These are phyloP conservation scores for Siniperca undulata DNA, from an alignment of 2,797 vertebrate genomes.

Conservation along the genomic window DNA sequence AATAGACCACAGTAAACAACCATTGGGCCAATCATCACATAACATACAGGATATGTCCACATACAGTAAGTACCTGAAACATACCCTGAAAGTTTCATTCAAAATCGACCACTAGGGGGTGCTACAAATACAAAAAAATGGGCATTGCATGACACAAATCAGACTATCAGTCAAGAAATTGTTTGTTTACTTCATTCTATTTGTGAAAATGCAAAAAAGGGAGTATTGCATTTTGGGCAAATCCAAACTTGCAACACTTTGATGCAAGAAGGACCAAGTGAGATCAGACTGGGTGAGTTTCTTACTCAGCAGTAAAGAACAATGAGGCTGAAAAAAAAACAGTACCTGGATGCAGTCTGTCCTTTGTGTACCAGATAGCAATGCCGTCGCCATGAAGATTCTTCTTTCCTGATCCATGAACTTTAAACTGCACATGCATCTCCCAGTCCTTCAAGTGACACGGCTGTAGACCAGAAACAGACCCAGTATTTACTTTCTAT, in stretches of 20 bases:
- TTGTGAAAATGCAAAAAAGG: too few species aligned
- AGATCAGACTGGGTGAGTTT: background rate
- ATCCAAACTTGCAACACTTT: slow-evolving; percentile 13
- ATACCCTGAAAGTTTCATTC: too few species aligned
- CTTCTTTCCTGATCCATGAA: slow-evolving; percentile 96
- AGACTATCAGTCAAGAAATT: too few species aligned
- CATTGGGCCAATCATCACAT: too few species aligned
- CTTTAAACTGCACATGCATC: slow-evolving; percentile 95
- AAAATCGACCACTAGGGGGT: too few species aligned
- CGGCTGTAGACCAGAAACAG: slow-evolving; percentile 83
- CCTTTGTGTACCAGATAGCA: slow-evolving; percentile 96
- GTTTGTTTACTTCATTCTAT: too few species aligned
- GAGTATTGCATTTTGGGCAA: background rate
- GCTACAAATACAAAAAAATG: too few species aligned
- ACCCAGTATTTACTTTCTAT: background rate
- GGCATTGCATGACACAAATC: too few species aligned
- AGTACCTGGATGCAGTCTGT: slow-evolving; percentile 91
- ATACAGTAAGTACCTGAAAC: too few species aligned
- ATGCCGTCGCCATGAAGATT: slow-evolving; percentile 97
- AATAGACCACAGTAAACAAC: too few species aligned
- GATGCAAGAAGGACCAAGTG: background rate
- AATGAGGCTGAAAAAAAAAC: background rate
- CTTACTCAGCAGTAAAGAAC: background rate
- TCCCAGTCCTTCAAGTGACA: slow-evolving; percentile 99
- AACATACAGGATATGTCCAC: too few species aligned